Percentiles rank a stretch among this genome's conserved stretches.
These are phyloP conservation scores for Silurus aristotelis DNA, from an alignment of 2,797 vertebrate genomes.

Conservation along the genomic window DNA sequence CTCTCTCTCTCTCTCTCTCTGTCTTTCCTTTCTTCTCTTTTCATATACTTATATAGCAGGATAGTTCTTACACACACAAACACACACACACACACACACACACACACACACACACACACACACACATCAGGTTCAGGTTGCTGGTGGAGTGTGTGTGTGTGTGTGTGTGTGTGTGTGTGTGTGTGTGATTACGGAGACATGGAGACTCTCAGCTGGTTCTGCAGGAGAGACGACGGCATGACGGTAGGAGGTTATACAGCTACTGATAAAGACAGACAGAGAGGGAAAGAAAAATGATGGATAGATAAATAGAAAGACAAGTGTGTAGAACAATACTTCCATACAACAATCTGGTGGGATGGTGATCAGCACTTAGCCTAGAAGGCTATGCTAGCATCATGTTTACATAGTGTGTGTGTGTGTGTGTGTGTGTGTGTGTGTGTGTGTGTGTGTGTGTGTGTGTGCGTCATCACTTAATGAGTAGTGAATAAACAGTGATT, in stretches of 20 bases:
- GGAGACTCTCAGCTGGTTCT: constrained; percentile 66
- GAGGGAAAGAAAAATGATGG: neutral
- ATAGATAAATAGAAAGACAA: neutral
- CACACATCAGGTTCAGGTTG: neutral
- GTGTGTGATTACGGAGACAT: constrained; percentile 37
- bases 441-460: constrained; percentile 4
- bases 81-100: too few species aligned
- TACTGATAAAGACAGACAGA: constrained; percentile 6
- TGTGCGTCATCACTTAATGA: neutral
- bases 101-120: neutral
- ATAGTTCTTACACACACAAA: neutral
- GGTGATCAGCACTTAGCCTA: neutral
- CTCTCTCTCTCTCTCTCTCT: neutral
- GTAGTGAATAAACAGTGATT: neutral
- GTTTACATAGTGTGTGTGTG: neutral
- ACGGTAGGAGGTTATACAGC: constrained; percentile 60
- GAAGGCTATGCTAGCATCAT: neutral
- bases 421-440: neutral
- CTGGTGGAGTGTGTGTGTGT: constrained; percentile 7
- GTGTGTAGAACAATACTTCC: neutral
- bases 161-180: constrained; percentile 35
- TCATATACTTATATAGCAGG: neutral
- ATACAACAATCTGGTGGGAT: neutral
- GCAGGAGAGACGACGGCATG: constrained; percentile 58
- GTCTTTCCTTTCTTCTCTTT: neutral